Conservation (phyloP, 2,888 invertebrate genomes). For the Anodontia alba region DNA sequence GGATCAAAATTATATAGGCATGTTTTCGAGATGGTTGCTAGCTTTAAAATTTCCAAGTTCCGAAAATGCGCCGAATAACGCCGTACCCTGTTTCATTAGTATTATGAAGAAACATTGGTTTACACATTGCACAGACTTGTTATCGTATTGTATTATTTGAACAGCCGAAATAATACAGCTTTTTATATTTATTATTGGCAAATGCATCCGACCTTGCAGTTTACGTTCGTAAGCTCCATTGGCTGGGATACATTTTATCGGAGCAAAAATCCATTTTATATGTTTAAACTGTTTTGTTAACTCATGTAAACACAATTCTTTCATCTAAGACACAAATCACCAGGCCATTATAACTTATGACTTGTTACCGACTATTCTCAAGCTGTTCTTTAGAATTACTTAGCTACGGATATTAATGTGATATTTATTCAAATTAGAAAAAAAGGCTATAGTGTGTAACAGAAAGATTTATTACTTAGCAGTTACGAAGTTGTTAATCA, state of each 20-base stretch:
- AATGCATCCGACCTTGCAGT: background rate
- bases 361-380: slow-evolving; percentile 6
- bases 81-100: no score
- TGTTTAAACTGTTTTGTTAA: slow-evolving; percentile 8
- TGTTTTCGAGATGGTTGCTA: no score
- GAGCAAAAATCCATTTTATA: background rate
- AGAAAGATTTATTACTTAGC: slow-evolving; percentile 16
- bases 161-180: no score
- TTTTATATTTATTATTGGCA: background rate
- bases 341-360: slow-evolving; percentile 13
- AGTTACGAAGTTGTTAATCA: slow-evolving; percentile 15
- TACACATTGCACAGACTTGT: no score
- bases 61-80: no score
- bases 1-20: no score
- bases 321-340: background rate
- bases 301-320: slow-evolving; percentile 8
- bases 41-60: no score
- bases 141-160: no score
- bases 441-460: background rate
- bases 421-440: slow-evolving; percentile 4
- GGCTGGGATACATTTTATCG: background rate
- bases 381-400: slow-evolving; percentile 10
- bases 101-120: no score
- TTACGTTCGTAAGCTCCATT: background rate
- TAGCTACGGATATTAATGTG: slow-evolving; percentile 5